Conservation (phyloP, 2,797 vertebrate genomes). For the Liasis olivaceus region DNA sequence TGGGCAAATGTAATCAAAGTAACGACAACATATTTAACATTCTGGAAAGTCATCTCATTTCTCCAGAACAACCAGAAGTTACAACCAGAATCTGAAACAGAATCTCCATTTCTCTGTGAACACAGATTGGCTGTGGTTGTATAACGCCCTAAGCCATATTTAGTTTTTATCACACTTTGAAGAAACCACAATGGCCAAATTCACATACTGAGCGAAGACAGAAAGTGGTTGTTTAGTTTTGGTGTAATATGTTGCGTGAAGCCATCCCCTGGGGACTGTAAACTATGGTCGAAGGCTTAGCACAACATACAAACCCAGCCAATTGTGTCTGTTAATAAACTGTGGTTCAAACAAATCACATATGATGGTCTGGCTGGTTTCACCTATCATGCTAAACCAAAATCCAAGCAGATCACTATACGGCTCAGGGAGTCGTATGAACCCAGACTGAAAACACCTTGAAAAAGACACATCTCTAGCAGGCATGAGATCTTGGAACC, state of each 20-base stretch:
- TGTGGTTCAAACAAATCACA: not conserved
- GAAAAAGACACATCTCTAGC: not conserved
- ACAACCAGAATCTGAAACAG: not conserved
- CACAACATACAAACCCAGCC: not conserved
- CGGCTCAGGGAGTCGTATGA: too few species aligned
- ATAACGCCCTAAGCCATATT: too few species aligned
- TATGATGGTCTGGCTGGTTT: not conserved
- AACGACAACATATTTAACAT: not conserved
- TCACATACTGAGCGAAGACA: not conserved
- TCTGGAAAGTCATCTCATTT: not conserved
- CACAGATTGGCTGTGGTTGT: too few species aligned
- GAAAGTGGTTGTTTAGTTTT: not conserved
- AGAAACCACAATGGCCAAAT: not conserved
- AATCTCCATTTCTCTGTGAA: not conserved
- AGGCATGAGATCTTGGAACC: not conserved
- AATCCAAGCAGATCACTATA: not conserved
- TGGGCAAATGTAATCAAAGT: not conserved
- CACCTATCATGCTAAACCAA: not conserved
- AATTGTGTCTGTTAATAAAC: not conserved
- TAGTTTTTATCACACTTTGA: not conserved
- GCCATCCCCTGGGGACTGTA: not conserved
- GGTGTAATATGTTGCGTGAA: not conserved
- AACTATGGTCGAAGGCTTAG: not conserved
- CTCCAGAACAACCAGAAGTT: not conserved
- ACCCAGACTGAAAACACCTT: too few species aligned